Percentiles rank a stretch among this genome's conserved stretches.
These are phyloP conservation scores for Anolis sagrei DNA, from an alignment of 2,113 vertebrate species.

Conservation along the genomic window DNA sequence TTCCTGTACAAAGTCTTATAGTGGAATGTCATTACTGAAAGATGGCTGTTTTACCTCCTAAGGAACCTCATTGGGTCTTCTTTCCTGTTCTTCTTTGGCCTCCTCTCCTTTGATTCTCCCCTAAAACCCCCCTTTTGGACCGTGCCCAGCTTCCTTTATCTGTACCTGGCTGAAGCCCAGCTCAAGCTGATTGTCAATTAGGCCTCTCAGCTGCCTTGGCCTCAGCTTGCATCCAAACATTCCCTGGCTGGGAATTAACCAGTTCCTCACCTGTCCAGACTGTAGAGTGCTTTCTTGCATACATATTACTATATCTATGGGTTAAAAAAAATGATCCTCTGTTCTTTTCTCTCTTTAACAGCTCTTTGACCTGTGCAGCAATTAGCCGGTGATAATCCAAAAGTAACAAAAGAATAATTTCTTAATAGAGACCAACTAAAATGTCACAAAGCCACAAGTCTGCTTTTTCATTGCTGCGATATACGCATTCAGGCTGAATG, in stretches of 20 bases:
- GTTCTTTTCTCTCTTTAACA: background rate
- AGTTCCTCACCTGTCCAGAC: background rate
- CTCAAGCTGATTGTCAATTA: conserved; percentile 25
- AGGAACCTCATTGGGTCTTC: background rate
- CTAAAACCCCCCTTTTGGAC: conserved; percentile 8
- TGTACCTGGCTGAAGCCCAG: conserved; percentile 11
- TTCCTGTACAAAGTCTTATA: background rate
- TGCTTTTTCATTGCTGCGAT: background rate
- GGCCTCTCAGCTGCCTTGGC: conserved; percentile 10
- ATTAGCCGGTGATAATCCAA: background rate
- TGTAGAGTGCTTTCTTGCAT: background rate
- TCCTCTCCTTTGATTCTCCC: background rate
- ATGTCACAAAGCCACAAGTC: background rate
- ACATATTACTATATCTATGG: background rate
- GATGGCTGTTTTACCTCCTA: background rate
- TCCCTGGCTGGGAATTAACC: conserved; percentile 24
- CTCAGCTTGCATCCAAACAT: background rate
- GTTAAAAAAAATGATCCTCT: background rate
- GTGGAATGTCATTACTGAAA: background rate
- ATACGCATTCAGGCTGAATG: background rate
- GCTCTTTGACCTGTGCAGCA: background rate
- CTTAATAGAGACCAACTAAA: background rate
- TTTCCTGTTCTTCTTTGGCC: background rate
- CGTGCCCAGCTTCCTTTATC: conserved; percentile 20
- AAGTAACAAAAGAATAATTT: background rate